Base-by-base conservation (phyloP, 2,797 vertebrate genomes). In the Enteromius viviparus region DNA sequence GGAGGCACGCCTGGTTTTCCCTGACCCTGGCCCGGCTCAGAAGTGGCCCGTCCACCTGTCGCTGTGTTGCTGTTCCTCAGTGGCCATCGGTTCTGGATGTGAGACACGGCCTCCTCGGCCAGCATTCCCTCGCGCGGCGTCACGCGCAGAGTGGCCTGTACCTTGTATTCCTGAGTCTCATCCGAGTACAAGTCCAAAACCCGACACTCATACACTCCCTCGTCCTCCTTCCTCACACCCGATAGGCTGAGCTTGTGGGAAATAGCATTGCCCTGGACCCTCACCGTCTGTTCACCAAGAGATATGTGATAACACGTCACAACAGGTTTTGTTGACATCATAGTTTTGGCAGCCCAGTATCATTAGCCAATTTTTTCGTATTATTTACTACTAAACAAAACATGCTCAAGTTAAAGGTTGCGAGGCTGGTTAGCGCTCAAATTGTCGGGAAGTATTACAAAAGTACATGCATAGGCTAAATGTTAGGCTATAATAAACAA, bases 241-340 rank as follows among this genome's bases (percentile, higher is more conserved):
- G 96, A 97, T 42, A 98, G 94, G 84, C 96, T 96, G 87, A 98
- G 96, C 88, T 95, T 92, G 91, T 98, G 97, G 21, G 97, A 98
- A 91, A 98, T 98, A 92, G 96, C 97, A 1, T 96, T 97, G 87
- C 97, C 97, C 89, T 97, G 97, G 79, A 98, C 97, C 19, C 97
- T 95, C 85, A 98, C 97, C 19, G 97, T 97, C 97, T 98, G 94
- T 82, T 91, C 86, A 88, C 29, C 7, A 65, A 70, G 45, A 80
- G 19, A 86, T 10, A 80, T 0, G 69, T 40, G 17, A 82, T 8
- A 26, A 32, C 42, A 47, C 62, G 15, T 72, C 23, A 49, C 62
- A 51, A 66, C 26, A 78, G n/a, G 47, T n/a, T 76, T 26, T 40
- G 40, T 26, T 19, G 21, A 55, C 60, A 55, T 37, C 10, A 53